Evolutionary conservation across 2,113 vertebrate species (phyloP), one percentile per base, ranked within the genome.

Genomic region (Erythrocercus mccallii): DNA sequence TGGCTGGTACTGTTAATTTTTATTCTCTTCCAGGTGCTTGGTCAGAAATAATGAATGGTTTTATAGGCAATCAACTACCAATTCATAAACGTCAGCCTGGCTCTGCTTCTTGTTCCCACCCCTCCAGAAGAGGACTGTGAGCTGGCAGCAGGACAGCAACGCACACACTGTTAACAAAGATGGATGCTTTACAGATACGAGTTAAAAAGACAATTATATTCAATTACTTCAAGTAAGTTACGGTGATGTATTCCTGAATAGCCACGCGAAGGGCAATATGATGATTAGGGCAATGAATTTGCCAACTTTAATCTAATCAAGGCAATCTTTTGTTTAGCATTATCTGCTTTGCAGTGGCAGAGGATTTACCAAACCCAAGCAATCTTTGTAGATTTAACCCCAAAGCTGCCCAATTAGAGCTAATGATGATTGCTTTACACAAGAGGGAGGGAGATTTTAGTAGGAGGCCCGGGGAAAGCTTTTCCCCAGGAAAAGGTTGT

Each of bases 191-290:
- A 96, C 95, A 96, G 80, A 45, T 81, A 94, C 5, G 2, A 95
- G 86, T 86, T 96, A 96, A 96, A 95, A 96, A 96, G 95, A 96
- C 94, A 96, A 96, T 95, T 96, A 97, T 92, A 95, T 96, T 97
- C 95, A 97, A 97, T 97, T 97, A 97, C 94, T 92, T 88, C 95
- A 96, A 96, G 95, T 90, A 94, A 96, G 93, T 90, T 92, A 90
- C 11, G 27, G 90, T 94, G 95, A 95, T 95, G 82, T 93, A 94
- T 96, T 95, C 94, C 95, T 94, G 86, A 96, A 94, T 90, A 93
- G 95, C 90, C 95, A 95, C 1, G 0, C 6, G 92, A 96, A 90
- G 86, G 90, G 93, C 86, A 92, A 69, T 88, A 88, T 72, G 56
- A 96, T 90, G 92, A 96, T 94, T 92, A 95, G 90, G 79, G 90